These are phyloP conservation scores for Alauda arvensis DNA, from an alignment of 2,797 vertebrate species.

Conservation along the genomic window DNA sequence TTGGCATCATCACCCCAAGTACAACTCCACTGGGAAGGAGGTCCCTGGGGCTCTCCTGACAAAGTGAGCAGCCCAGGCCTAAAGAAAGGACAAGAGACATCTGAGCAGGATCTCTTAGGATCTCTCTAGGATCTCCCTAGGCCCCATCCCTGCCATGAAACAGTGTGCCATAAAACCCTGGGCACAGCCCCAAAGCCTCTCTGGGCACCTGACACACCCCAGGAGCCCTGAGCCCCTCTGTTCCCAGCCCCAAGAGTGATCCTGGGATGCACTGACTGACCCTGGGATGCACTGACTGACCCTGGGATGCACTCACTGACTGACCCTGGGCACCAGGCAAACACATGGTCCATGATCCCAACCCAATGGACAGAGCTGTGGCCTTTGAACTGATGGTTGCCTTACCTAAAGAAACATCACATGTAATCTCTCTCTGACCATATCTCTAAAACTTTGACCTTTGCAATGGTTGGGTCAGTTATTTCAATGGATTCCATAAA, in stretches of 20 bases:
- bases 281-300: background rate
- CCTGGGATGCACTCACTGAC: too few relatives aligned
- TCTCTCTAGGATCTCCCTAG: too few relatives aligned
- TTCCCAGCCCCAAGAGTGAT: background rate
- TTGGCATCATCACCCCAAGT: background rate
- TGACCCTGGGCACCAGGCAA: background rate
- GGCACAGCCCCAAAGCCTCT: background rate
- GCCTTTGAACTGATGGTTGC: background rate
- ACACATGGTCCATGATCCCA: rapidly evolving
- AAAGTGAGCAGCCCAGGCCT: background rate
- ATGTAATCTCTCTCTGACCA: rapidly evolving
- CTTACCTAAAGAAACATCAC: background rate
- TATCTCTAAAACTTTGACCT: background rate
- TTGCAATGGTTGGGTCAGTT: background rate
- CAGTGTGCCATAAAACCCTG: too few relatives aligned
- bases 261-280: background rate
- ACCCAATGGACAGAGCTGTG: rapidly evolving
- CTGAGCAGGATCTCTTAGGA: too few relatives aligned
- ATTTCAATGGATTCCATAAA: background rate
- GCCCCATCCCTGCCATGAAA: too few relatives aligned
- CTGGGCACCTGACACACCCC: background rate
- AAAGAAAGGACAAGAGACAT: background rate
- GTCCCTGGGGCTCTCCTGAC: background rate
- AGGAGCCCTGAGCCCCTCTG: background rate
- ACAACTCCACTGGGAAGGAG: background rate